Percentiles rank a stretch among this genome's conserved stretches.
Conservation (phyloP, 2,888 invertebrate species). For the Heterodera filipjevi region DNA sequence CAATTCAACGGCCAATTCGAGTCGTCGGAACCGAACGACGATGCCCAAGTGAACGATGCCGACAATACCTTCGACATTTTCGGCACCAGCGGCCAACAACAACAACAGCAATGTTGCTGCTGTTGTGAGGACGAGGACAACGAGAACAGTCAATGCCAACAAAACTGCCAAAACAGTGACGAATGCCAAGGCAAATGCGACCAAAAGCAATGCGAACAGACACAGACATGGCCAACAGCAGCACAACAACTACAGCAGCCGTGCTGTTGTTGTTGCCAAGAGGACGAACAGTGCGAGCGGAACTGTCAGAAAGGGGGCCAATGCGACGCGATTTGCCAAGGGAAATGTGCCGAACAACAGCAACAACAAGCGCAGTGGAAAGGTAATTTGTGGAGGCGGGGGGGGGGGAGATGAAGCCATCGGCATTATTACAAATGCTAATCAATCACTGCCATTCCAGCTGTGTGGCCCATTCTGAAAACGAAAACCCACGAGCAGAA, state of each 20-base stretch:
- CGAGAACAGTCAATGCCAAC: neutral
- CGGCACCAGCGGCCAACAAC: neutral
- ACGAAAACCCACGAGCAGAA: slow-evolving; percentile 53
- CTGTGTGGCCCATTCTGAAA: slow-evolving; percentile 50
- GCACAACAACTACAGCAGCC: too few relatives aligned
- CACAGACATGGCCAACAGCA: neutral
- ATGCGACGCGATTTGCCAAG: neutral
- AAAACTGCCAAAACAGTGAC: slow-evolving; percentile 27
- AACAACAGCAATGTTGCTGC: neutral
- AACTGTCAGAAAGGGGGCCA: too few relatives aligned
- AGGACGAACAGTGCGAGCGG: neutral
- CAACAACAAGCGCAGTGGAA: neutral
- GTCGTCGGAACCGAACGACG: slow-evolving; percentile 7
- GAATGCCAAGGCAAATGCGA: slow-evolving; percentile 18
- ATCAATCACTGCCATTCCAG: too few relatives aligned
- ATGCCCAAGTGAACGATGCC: neutral
- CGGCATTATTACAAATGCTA: too few relatives aligned
- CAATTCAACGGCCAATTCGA: slow-evolving; percentile 24
- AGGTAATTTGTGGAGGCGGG: too few relatives aligned
- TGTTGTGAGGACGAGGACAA: neutral
- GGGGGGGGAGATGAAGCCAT: neutral
- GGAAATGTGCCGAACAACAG: neutral
- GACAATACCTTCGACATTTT: neutral
- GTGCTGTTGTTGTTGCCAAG: too few relatives aligned
- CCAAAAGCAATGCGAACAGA: slow-evolving; percentile 10